A percentile compares a stretch with the other conserved stretches of the same genome.
These are phyloP conservation scores for Carposina sasakii DNA, from an alignment of 1,140 invertebrate genomes.

Conservation along the genomic window DNA sequence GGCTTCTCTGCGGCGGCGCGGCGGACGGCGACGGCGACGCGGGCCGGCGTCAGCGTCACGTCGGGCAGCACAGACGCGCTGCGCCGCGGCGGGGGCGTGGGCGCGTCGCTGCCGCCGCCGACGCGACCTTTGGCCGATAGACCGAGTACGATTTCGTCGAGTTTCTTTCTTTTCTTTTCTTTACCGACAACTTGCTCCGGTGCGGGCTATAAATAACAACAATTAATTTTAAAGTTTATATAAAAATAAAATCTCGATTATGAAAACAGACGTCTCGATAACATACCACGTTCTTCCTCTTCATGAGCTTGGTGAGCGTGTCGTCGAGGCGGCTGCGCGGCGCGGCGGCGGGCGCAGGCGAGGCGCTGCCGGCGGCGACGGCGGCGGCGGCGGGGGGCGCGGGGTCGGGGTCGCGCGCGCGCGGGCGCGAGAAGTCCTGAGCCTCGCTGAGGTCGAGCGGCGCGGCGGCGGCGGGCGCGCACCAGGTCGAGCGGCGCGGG, in stretches of 20 bases:
- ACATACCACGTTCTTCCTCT: constrained; percentile 89
- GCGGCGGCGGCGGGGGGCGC: too few relatives aligned
- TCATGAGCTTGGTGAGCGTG: constrained; percentile 88
- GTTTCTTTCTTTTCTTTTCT: constrained; percentile 90
- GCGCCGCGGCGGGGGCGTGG: constrained; percentile 72
- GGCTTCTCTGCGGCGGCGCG: constrained; percentile 80
- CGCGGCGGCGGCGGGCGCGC: constrained; percentile 24
- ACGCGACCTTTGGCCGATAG: constrained; percentile 89
- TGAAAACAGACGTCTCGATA: not conserved
- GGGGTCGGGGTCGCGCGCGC: constrained; percentile 75
- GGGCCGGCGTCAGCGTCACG: constrained; percentile 85
- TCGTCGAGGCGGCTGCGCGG: constrained; percentile 86
- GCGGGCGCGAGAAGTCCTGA: constrained; percentile 87
- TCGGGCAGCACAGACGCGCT: constrained; percentile 82
- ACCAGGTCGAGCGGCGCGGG: constrained; percentile 45
- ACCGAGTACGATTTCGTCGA: constrained; percentile 92
- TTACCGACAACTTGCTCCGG: constrained; percentile 85
- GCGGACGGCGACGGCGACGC: constrained; percentile 76
- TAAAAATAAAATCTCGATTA: too few relatives aligned
- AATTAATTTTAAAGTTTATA: too few relatives aligned
- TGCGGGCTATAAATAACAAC: constrained; percentile 74
- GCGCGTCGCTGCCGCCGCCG: too few relatives aligned
- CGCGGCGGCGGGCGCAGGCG: constrained; percentile 51
- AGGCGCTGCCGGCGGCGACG: constrained; percentile 31
- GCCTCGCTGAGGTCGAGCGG: constrained; percentile 83